Percentiles rank a stretch among this genome's conserved stretches.
phyloP scores from a whole-genome alignment of 2,888 invertebrate species.

The Diploptera punctata region DNA sequence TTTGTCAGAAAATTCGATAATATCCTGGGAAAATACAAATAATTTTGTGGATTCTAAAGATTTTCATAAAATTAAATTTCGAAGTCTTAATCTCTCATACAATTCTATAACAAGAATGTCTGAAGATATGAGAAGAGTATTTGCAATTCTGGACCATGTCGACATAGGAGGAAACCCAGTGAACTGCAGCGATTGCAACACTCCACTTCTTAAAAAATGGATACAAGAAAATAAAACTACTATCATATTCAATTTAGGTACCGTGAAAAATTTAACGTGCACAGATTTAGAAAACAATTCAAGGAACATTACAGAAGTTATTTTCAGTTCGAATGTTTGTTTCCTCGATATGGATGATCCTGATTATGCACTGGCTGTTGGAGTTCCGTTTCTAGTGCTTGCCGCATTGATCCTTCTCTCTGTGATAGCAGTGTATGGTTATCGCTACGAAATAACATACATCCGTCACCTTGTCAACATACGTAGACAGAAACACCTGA shows the following conservation, averaged over 20 bases:
- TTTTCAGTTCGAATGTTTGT: neutral
- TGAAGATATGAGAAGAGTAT: neutral
- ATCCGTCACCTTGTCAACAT: slow-evolving; percentile 35
- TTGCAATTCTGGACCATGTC: slow-evolving; percentile 18
- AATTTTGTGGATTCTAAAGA: neutral
- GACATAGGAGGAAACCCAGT: slow-evolving; percentile 36
- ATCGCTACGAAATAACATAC: slow-evolving; percentile 35
- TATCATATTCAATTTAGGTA: neutral
- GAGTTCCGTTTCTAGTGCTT: slow-evolving; percentile 1
- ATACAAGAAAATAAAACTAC: neutral
- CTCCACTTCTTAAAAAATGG: slow-evolving; percentile 24
- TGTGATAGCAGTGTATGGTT: slow-evolving; percentile 19
- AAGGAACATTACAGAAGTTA: neutral
- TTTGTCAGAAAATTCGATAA: slow-evolving; percentile 16
- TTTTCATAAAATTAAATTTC: neutral
- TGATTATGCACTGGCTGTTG: neutral
- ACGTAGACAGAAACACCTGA: slow-evolving; percentile 13
- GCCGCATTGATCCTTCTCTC: neutral
- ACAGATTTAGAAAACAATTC: neutral
- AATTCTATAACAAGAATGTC: slow-evolving; percentile 28
- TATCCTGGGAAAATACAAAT: slow-evolving; percentile 1
- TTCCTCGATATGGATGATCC: neutral
- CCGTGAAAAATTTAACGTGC: neutral
- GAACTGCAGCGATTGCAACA: slow-evolving; percentile 32
- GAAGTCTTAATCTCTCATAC: slow-evolving; percentile 25